These are phyloP conservation scores for Hydriomena furcata DNA, from an alignment of 2,888 invertebrate genomes.

Conservation along the genomic window DNA sequence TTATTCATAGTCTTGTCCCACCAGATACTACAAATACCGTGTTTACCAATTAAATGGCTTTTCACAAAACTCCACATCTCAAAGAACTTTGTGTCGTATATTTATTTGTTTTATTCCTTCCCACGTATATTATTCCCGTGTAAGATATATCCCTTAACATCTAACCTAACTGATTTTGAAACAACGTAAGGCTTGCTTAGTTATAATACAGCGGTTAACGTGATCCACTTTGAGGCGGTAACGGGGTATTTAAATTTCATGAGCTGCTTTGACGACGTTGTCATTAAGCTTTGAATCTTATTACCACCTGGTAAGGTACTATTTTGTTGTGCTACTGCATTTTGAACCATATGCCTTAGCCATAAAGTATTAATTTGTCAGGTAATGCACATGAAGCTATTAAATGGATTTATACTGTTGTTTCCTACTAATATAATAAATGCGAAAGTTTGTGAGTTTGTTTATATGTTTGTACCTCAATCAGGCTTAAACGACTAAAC, in stretches of 20 bases:
- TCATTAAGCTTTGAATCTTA: constrained; percentile 23
- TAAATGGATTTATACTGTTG: too few species aligned
- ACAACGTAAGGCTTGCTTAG: constrained; percentile 13
- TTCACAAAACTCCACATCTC: too few species aligned
- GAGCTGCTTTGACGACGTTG: constrained; percentile 46
- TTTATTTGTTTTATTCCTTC: too few species aligned
- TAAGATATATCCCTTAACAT: background rate
- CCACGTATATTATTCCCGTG: too few species aligned
- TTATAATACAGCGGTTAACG: constrained; percentile 24
- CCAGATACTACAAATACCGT: too few species aligned
- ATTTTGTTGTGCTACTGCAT: background rate
- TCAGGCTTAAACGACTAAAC: too few species aligned
- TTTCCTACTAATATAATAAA: too few species aligned
- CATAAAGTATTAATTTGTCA: background rate
- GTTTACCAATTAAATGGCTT: too few species aligned
- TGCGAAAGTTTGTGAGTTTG: too few species aligned
- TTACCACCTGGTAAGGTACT: constrained; percentile 5
- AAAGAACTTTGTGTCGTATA: too few species aligned
- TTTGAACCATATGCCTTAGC: constrained; percentile 5
- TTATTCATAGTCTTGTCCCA: too few species aligned
- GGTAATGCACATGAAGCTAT: background rate
- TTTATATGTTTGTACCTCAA: too few species aligned
- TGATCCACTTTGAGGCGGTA: constrained; percentile 48
- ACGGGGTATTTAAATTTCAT: constrained; percentile 59
- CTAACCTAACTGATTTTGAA: constrained; percentile 18